Evolutionary conservation across 2,888 invertebrate species (phyloP).

Genomic region (Drosophila austrosaltans): DNA sequence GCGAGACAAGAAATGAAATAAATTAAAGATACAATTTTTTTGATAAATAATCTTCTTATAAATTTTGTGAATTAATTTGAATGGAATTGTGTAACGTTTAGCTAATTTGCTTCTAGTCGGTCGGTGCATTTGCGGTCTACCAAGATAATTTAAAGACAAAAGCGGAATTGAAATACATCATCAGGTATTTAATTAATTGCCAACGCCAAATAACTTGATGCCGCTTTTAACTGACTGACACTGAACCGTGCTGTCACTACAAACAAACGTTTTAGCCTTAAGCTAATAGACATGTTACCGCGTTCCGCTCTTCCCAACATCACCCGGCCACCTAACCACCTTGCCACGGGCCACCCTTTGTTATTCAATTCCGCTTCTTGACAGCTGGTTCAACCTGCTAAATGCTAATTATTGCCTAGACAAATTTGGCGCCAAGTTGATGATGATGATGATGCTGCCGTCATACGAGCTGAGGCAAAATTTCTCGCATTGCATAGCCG

Average conservation of each 20-base stretch:
- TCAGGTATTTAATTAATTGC: conserved; percentile 60
- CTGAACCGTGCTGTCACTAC: conserved; percentile 28
- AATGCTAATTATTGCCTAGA: conserved; percentile 60
- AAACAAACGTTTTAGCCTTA: conserved; percentile 35
- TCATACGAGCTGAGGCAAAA: conserved; percentile 53
- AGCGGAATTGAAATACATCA: conserved; percentile 49
- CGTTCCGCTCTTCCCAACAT: not conserved
- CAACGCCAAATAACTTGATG: conserved; percentile 46
- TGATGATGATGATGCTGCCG: conserved; percentile 49
- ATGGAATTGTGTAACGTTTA: not conserved
- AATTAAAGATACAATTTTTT: conserved; percentile 8
- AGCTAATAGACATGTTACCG: conserved; percentile 32
- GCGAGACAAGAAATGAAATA: conserved; percentile 33
- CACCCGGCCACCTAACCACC: not conserved
- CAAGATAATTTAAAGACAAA: conserved; percentile 31
- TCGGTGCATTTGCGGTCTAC: not conserved
- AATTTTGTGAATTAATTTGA: not conserved
- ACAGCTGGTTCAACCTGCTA: conserved; percentile 42
- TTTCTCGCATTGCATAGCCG: conserved; percentile 44
- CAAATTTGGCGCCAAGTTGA: conserved; percentile 40
- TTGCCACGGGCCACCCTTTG: conserved; percentile 8
- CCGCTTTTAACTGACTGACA: conserved; percentile 45
- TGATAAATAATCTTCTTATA: not conserved
- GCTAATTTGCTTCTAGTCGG: not conserved
- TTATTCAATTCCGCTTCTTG: conserved; percentile 30